phyloP scores from a whole-genome alignment of 2,888 invertebrate species.

The Torymus texanus region DNA sequence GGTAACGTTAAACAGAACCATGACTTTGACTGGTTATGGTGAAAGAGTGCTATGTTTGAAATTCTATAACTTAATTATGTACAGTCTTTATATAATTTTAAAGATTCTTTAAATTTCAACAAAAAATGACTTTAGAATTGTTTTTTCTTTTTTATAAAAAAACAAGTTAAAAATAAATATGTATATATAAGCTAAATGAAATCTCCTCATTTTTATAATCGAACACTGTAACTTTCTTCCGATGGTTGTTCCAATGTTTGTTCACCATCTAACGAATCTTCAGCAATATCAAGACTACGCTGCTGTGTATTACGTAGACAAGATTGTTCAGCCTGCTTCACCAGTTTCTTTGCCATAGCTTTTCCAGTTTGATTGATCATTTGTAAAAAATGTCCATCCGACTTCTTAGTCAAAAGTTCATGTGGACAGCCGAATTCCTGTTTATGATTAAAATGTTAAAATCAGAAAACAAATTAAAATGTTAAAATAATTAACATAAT shows the following conservation, averaged over 20 bases:
- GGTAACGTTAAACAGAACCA: too few species aligned
- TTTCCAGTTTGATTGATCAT: conserved; percentile 85
- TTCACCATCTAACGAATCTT: background rate
- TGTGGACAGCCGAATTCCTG: conserved; percentile 84
- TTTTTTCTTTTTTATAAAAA: conserved; percentile 24
- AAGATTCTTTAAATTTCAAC: conserved; percentile 31
- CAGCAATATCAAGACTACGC: conserved; percentile 31
- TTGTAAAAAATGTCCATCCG: conserved; percentile 79
- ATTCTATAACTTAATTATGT: conserved; percentile 38
- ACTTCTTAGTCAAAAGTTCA: conserved; percentile 78
- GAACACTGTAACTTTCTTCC: conserved; percentile 32
- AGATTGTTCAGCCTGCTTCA: conserved; percentile 73
- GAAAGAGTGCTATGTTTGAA: conserved; percentile 33
- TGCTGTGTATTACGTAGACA: conserved; percentile 55
- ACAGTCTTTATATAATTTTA: conserved; percentile 45
- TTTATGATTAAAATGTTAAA: background rate
- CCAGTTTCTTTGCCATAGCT: conserved; percentile 77
- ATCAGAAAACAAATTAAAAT: background rate
- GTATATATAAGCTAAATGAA: conserved; percentile 28
- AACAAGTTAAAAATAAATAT: conserved; percentile 25
- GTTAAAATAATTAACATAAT: too few species aligned
- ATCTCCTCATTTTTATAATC: conserved; percentile 45
- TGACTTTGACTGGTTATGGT: conserved; percentile 15
- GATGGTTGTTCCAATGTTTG: background rate
- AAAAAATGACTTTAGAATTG: conserved; percentile 6